Conservation (phyloP, 2,888 invertebrate species). For the Venusia cambrica region DNA sequence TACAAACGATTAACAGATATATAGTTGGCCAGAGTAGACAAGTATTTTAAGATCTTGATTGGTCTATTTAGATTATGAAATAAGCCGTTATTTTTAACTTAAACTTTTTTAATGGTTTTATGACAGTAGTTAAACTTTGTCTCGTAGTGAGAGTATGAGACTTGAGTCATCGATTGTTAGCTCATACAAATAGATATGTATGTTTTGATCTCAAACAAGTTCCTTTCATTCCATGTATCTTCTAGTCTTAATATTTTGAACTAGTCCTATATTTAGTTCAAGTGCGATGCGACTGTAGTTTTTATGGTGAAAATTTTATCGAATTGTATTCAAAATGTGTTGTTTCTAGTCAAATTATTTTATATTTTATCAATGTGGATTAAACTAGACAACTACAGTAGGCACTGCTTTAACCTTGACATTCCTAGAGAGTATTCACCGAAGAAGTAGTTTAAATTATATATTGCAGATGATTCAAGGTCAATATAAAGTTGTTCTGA, state of each 20-base stretch:
- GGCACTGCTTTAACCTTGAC: neutral
- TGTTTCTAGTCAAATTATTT: conserved; percentile 79
- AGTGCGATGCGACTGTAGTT: conserved; percentile 77
- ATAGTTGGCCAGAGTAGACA: too few species aligned
- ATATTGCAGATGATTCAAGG: neutral
- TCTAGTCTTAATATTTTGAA: conserved; percentile 34
- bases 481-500: neutral
- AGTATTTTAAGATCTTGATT: too few species aligned
- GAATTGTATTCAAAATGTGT: conserved; percentile 56
- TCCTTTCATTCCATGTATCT: conserved; percentile 40
- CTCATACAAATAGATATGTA: conserved; percentile 21
- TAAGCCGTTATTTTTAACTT: too few species aligned
- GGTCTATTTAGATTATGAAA: too few species aligned
- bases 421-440: conserved; percentile 7
- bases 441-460: conserved; percentile 7
- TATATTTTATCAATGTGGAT: conserved; percentile 60
- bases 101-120: too few species aligned
- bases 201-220: conserved; percentile 42
- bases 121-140: conserved; percentile 2
- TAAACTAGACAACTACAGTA: conserved; percentile 32
- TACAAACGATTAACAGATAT: too few species aligned
- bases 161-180: conserved; percentile 6
- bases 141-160: conserved; percentile 9
- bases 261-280: conserved; percentile 34
- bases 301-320: conserved; percentile 54